Evolutionary conservation across 2,888 invertebrate genomes (phyloP), one percentile per base, ranked within the genome.

Genomic region (Pristionchus exspectatus): DNA sequence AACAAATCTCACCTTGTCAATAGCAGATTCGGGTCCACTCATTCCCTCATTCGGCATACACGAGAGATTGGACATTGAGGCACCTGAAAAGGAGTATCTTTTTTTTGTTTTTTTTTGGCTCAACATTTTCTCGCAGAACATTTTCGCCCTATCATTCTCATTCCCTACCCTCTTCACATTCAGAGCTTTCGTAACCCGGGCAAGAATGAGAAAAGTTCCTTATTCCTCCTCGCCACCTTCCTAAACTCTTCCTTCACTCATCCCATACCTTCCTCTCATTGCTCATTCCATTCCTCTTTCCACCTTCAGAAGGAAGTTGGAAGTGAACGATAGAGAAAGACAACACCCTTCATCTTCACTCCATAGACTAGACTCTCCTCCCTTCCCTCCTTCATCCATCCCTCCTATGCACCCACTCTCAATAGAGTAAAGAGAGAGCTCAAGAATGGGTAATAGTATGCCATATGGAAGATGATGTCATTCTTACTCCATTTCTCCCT

Each of bases 21-120:
- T 90, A n/a, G 91, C 90, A 3, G 91, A 88, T 21, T 83, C 89
- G 18, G 16, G 87, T 77, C 56, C 74, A 16, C 90, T 90, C 59
- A 91, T 91, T 66, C 92, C 93, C 24, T 89, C 89, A 24, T 63
- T 90, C 50, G 90, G 87, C 14, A 90, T 89, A 77, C 91, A 92
- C 9, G 93, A 92, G 24, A 94, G 91, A 90, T 94, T 94, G 24
- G 94, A 94, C 87, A 94, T 94, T 33, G 94, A 93, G 2, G 94
- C 92, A 10, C 93, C 93, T 93, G 89, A 27, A 92, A 74, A 63
- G 69, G 9, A 56, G 7, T 84, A 59, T 59, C 24, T 2, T 18
- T 18, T 56, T 56, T 56, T 2, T 56, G 56, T 10, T 50, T 7
- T 50, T 9, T 3, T 9, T 50, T 7, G 38, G 38, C 10, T 50